Conservation (phyloP, 1,140 invertebrate genomes). For the Platorchestia sp. region DNA sequence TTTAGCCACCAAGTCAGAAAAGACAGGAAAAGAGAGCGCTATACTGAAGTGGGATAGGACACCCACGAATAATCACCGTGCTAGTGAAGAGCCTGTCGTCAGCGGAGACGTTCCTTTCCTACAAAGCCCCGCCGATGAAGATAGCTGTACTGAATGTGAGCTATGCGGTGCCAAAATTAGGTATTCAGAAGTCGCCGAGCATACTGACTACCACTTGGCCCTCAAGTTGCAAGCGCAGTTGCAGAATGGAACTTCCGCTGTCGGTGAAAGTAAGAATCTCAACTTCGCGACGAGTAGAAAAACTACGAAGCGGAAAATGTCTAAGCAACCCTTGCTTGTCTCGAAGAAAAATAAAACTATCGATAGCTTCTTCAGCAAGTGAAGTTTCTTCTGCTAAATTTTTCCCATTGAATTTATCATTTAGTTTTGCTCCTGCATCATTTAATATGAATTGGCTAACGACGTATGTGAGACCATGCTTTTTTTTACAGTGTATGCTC, state of each 20-base stretch:
- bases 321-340: not conserved
- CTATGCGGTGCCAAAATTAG: conserved; percentile 61
- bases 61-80: not conserved
- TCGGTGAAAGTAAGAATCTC: not conserved
- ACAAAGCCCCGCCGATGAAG: not conserved
- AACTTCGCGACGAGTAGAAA: not conserved
- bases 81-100: not conserved
- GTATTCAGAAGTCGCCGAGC: conserved; percentile 65
- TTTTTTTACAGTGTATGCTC: not conserved
- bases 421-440: not conserved
- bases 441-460: not conserved
- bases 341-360: conserved; percentile 39
- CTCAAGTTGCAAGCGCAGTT: conserved; percentile 58
- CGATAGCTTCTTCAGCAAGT: conserved; percentile 31
- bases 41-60: not conserved
- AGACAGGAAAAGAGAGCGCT: not conserved
- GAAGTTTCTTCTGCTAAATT: not conserved
- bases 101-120: not conserved
- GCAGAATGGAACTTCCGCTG: not conserved
- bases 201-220: conserved; percentile 66
- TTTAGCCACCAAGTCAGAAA: not conserved
- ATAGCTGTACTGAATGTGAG: conserved; percentile 57
- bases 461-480: not conserved
- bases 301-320: not conserved
- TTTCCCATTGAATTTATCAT: not conserved